These are phyloP conservation scores for Mycogona germanica DNA, from an alignment of 2,888 invertebrate genomes.

Conservation along the genomic window DNA sequence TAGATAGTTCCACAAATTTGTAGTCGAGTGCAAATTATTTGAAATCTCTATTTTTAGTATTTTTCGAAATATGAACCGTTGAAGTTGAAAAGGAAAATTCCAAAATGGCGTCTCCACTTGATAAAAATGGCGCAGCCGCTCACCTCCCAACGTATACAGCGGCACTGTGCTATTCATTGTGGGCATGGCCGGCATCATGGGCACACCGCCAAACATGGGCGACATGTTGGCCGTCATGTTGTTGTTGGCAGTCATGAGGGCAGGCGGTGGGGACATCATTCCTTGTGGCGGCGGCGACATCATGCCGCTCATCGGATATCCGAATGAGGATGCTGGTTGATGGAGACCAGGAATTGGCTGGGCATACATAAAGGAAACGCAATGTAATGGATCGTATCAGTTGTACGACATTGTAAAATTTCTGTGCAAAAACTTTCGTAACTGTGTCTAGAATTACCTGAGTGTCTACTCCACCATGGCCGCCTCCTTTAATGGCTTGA, in stretches of 20 bases:
- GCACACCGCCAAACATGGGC: conserved; percentile 17
- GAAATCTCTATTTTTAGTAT: too few species aligned
- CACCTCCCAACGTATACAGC: conserved; percentile 33
- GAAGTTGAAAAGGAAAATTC: too few species aligned
- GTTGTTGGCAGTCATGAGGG: conserved; percentile 26
- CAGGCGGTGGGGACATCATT: conserved; percentile 31
- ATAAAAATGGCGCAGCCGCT: conserved; percentile 16
- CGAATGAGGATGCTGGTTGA: conserved; percentile 8
- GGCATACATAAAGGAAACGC: too few species aligned
- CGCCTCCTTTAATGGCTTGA: conserved; percentile 55
- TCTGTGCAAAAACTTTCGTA: neutral
- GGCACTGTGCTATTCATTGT: conserved; percentile 29
- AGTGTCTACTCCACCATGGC: conserved; percentile 38
- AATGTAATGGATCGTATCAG: too few species aligned
- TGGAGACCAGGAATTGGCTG: neutral
- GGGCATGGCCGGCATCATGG: conserved; percentile 18
- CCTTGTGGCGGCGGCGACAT: conserved; percentile 31
- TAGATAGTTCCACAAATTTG: too few species aligned
- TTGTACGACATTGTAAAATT: too few species aligned
- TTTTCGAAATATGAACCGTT: too few species aligned
- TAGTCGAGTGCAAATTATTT: too few species aligned
- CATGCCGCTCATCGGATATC: conserved; percentile 28
- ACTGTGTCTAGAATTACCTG: conserved; percentile 21
- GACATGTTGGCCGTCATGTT: conserved; percentile 6
- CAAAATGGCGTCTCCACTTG: too few species aligned